These are phyloP conservation scores for Asteroscopus sphinx DNA, from an alignment of 2,888 invertebrate genomes.

Conservation along the genomic window DNA sequence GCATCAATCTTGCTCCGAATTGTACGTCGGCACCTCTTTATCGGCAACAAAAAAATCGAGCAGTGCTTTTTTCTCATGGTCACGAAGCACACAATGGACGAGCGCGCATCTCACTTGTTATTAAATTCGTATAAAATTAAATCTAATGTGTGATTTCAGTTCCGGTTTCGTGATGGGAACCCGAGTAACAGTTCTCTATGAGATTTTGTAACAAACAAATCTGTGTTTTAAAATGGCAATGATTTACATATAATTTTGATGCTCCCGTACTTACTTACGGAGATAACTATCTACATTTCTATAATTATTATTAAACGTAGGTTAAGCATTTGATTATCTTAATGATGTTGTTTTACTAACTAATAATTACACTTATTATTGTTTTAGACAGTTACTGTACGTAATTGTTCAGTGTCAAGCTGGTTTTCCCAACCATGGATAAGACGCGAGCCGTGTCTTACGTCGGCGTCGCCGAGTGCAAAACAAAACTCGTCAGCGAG, in stretches of 20 bases:
- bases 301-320: constrained; percentile 54
- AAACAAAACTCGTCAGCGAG: constrained; percentile 48
- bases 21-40: constrained; percentile 88
- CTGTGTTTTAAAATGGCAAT: constrained; percentile 67
- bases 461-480: constrained; percentile 25
- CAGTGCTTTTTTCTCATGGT: constrained; percentile 84
- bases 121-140: constrained; percentile 90
- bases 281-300: constrained; percentile 63
- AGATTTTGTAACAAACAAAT: constrained; percentile 69
- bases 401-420: constrained; percentile 25
- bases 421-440: constrained; percentile 31
- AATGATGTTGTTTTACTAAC: constrained; percentile 58
- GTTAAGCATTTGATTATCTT: constrained; percentile 45
- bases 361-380: constrained; percentile 46
- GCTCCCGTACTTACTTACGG: constrained; percentile 64
- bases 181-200: constrained; percentile 78
- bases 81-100: constrained; percentile 79
- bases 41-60: constrained; percentile 82
- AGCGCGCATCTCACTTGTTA: constrained; percentile 85
- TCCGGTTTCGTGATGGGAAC: constrained; percentile 88
- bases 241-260: constrained; percentile 69
- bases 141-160: constrained; percentile 88
- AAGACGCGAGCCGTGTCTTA: constrained; percentile 18
- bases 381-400: constrained; percentile 33
- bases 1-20: constrained; percentile 85